Percentiles rank a stretch among this genome's conserved stretches.
Evolutionary conservation across 2,797 vertebrate species (phyloP).

Genomic region (Halcyon smyrnensis): DNA sequence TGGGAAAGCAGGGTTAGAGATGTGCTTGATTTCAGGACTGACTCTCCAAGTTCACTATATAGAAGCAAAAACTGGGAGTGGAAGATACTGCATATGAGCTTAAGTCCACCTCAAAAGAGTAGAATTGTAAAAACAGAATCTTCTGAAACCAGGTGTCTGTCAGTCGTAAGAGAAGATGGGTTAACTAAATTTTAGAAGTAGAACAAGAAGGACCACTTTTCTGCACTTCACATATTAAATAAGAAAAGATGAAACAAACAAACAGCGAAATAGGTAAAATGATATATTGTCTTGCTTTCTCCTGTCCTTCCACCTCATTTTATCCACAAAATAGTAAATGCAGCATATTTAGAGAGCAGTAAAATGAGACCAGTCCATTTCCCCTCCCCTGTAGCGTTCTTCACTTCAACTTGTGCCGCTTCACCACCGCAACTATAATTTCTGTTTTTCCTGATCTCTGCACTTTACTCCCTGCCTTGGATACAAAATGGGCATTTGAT

Average conservation of each 20-base stretch:
- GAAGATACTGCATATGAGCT: not conserved
- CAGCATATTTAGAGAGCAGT: not conserved
- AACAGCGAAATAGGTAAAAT: not conserved
- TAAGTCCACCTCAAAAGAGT: not conserved
- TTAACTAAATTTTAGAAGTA: not conserved
- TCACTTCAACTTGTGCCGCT: not conserved
- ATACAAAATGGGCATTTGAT: not conserved
- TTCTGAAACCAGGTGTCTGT: not conserved
- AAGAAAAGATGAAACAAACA: not conserved
- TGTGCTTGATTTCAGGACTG: not conserved
- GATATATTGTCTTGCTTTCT: not conserved
- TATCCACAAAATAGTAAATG: not conserved
- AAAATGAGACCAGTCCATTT: not conserved
- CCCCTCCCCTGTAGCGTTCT: not conserved
- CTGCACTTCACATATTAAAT: not conserved
- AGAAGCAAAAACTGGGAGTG: not conserved
- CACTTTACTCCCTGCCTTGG: not conserved
- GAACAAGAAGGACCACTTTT: not conserved
- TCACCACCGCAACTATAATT: not conserved
- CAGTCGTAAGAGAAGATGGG: not conserved
- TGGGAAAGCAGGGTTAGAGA: not conserved
- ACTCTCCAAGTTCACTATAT: not conserved
- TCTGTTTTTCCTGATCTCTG: not conserved
- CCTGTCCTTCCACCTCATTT: not conserved
- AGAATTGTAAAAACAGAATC: not conserved